Evolutionary conservation across 2,113 vertebrate species (phyloP).

Genomic region (Brachionichthys hirsutus): DNA sequence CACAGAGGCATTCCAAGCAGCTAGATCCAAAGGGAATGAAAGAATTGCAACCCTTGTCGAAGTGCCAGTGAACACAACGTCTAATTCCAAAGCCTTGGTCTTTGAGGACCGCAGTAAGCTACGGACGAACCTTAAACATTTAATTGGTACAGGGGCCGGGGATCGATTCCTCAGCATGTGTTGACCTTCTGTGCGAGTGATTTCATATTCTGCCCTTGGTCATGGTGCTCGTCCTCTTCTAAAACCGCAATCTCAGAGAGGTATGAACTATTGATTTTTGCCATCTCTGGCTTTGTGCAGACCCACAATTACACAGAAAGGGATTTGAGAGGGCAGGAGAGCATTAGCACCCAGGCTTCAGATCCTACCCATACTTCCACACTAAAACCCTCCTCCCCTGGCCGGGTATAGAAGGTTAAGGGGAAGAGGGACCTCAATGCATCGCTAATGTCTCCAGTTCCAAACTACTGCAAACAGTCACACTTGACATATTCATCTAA

Average conservation of each 20-base stretch:
- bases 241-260: conserved; percentile 70
- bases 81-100: conserved; percentile 59
- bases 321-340: conserved; percentile 53
- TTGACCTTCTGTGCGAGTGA: conserved; percentile 46
- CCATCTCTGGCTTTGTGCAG: conserved; percentile 54
- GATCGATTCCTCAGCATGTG: conserved; percentile 50
- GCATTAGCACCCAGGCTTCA: conserved; percentile 43
- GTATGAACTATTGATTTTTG: conserved; percentile 74
- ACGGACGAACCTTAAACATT: conserved; percentile 61
- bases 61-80: conserved; percentile 64
- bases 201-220: conserved; percentile 70
- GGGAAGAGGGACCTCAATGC: conserved; percentile 45
- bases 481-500: conserved; percentile 33
- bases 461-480: conserved; percentile 22
- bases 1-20: conserved; percentile 43
- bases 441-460: conserved; percentile 46
- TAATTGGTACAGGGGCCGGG: conserved; percentile 66
- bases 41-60: conserved; percentile 58
- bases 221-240: conserved; percentile 52
- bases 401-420: conserved; percentile 40
- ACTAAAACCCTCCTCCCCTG: conserved; percentile 31
- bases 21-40: conserved; percentile 51
- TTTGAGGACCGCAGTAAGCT: conserved; percentile 55
- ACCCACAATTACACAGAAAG: conserved; percentile 60
- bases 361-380: conserved; percentile 40